phyloP scores from a whole-genome alignment of 2,888 invertebrate species.

The Temnothorax ravouxi region DNA sequence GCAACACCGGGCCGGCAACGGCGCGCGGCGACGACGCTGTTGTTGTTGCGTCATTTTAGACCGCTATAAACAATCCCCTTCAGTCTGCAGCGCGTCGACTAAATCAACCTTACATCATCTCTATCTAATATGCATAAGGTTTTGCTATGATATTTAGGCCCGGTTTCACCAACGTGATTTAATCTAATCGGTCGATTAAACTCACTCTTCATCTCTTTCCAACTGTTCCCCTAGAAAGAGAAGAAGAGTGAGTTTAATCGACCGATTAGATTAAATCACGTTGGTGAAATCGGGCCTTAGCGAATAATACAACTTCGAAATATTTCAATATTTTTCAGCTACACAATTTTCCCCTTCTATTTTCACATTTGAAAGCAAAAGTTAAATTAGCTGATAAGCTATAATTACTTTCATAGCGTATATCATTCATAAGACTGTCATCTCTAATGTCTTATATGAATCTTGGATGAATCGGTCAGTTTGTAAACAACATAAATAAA shows the following conservation, averaged over 20 bases:
- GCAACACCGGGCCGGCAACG: constrained; percentile 72
- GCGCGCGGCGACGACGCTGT: constrained; percentile 54
- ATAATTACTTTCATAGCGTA: not conserved
- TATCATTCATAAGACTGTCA: not conserved
- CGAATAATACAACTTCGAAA: constrained; percentile 74
- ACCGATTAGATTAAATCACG: too few relatives aligned
- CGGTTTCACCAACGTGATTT: too few relatives aligned
- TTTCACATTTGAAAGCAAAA: constrained; percentile 27
- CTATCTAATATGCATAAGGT: constrained; percentile 46
- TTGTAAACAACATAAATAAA: not conserved
- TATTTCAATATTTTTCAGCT: constrained; percentile 79
- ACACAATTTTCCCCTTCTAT: constrained; percentile 45
- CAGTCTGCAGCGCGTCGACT: constrained; percentile 58
- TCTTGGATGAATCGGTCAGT: not conserved
- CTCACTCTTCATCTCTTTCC: too few relatives aligned
- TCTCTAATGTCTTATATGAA: not conserved
- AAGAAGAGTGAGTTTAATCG: too few relatives aligned
- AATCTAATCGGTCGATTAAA: too few relatives aligned
- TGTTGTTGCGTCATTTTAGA: constrained; percentile 74
- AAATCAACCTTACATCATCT: constrained; percentile 79
- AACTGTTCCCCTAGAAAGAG: too few relatives aligned
- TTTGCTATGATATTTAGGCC: constrained; percentile 65
- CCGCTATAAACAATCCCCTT: constrained; percentile 81
- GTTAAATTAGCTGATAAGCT: not conserved
- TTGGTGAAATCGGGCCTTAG: too few relatives aligned